These are phyloP conservation scores for Mus spicilegus DNA, from an alignment of 2,113 vertebrate species.

Conservation along the genomic window DNA sequence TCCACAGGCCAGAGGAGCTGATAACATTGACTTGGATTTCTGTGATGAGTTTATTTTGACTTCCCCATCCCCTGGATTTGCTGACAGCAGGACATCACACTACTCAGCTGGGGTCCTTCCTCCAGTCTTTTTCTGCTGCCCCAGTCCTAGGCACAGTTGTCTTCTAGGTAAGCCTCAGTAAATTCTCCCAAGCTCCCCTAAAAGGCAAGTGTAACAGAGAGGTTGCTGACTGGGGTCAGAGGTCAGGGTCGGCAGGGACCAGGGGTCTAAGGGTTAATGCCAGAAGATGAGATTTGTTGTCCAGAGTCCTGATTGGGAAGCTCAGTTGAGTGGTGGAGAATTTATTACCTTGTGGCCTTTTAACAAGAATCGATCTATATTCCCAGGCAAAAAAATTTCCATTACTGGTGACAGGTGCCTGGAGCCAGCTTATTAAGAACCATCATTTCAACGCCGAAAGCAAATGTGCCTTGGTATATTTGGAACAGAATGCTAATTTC, in stretches of 20 bases:
- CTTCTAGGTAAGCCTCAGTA: background rate
- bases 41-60: background rate
- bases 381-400: conserved; percentile 44
- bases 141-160: background rate
- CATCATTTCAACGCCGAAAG: conserved; percentile 66
- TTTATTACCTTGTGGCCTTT: conserved; percentile 67
- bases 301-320: conserved; percentile 55
- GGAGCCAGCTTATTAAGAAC: conserved; percentile 76
- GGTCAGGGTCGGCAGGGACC: background rate
- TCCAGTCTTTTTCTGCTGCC: background rate
- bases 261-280: background rate
- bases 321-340: conserved; percentile 62
- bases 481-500: conserved; percentile 62
- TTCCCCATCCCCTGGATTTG: background rate
- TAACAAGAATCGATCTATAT: conserved; percentile 73
- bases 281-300: background rate
- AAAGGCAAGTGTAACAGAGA: background rate
- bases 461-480: background rate
- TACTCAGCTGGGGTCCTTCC: background rate
- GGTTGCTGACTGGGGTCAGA: background rate
- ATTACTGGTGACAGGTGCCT: conserved; percentile 62
- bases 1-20: background rate
- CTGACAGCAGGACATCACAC: background rate
- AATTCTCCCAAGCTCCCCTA: background rate
- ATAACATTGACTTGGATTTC: background rate